Conservation (phyloP, 35 echinoderm and acorn worm genomes). For the Heliocidaris tuberculata region DNA sequence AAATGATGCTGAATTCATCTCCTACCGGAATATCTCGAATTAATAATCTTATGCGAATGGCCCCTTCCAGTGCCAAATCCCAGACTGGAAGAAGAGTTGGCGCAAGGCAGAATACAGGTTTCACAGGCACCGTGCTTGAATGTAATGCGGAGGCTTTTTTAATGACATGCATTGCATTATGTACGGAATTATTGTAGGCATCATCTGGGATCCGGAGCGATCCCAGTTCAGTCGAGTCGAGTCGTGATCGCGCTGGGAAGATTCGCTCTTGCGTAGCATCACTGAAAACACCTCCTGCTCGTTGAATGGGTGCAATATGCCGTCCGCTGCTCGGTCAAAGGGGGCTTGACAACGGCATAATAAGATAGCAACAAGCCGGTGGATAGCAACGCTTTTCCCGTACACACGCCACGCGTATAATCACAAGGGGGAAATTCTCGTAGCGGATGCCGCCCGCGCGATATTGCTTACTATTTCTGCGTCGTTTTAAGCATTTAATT, state of each 20-base stretch:
- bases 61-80: too few species aligned
- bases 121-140: too few species aligned
- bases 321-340: slow-evolving; percentile 21
- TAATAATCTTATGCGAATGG: too few species aligned
- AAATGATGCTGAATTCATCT: too few species aligned
- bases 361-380: slow-evolving; percentile 37
- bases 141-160: too few species aligned
- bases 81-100: too few species aligned
- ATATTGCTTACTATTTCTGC: background rate
- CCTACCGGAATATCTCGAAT: too few species aligned
- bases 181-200: background rate
- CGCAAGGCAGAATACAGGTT: too few species aligned
- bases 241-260: background rate
- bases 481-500: background rate
- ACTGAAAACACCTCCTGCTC: background rate
- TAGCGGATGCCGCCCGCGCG: background rate
- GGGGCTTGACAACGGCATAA: slow-evolving; percentile 59
- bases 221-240: background rate
- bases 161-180: too few species aligned
- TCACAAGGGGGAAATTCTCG: background rate
- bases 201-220: background rate
- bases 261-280: slow-evolving; percentile 9
- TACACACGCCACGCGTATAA: slow-evolving; percentile 31
- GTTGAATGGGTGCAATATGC: background rate
- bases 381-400: slow-evolving; percentile 46